phyloP scores from a whole-genome alignment of 2,113 vertebrate genomes.

The Psephotus haematonotus region DNA sequence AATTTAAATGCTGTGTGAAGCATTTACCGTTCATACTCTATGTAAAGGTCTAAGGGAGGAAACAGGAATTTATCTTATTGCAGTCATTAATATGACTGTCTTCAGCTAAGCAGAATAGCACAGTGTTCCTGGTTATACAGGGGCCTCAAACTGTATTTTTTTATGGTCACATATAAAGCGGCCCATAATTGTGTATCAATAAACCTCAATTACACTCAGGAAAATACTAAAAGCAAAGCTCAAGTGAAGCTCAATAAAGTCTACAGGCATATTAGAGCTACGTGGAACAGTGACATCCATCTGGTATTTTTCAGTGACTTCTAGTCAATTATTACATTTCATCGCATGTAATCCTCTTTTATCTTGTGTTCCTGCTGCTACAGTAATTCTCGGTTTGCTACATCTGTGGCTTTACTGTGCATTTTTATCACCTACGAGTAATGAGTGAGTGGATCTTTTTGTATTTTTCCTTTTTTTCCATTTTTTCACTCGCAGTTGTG shows the following conservation, averaged over 20 bases:
- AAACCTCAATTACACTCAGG: constrained; percentile 78
- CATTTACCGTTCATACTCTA: constrained; percentile 54
- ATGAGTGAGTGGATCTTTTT: constrained; percentile 35
- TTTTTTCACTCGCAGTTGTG: background rate
- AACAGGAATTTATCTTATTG: constrained; percentile 69
- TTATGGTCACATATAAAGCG: constrained; percentile 73
- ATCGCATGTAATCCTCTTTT: constrained; percentile 77
- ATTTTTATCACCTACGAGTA: constrained; percentile 75
- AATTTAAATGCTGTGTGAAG: constrained; percentile 66
- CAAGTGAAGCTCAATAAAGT: constrained; percentile 75
- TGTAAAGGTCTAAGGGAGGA: constrained; percentile 50
- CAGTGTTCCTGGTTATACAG: constrained; percentile 43
- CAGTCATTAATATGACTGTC: constrained; percentile 55
- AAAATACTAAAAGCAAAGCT: constrained; percentile 75
- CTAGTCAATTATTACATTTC: constrained; percentile 79
- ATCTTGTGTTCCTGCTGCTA: constrained; percentile 77
- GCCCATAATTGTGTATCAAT: constrained; percentile 72
- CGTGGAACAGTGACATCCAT: constrained; percentile 74
- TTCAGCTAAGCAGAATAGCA: constrained; percentile 41
- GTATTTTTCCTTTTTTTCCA: background rate
- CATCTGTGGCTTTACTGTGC: constrained; percentile 74
- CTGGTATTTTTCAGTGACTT: constrained; percentile 79
- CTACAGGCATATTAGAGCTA: constrained; percentile 62
- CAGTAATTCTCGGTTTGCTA: constrained; percentile 76
- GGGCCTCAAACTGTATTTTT: constrained; percentile 66